Evolutionary conservation across 2,113 vertebrate species (phyloP), one percentile per base, ranked within the genome.

Genomic region (Amphiprion ocellaris): DNA sequence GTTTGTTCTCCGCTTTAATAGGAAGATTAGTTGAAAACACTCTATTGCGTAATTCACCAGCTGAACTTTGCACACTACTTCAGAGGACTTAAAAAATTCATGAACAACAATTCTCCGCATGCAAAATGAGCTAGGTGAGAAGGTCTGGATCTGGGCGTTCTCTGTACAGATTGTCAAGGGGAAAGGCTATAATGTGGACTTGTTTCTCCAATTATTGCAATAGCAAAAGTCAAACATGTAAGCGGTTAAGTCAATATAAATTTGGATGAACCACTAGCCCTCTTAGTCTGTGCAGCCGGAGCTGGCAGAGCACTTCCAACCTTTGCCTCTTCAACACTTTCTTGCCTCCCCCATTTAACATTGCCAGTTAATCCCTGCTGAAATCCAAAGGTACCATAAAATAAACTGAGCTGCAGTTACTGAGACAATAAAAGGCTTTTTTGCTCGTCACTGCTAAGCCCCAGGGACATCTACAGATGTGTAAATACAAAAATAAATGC

Each of bases 61-160:
- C 75, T 87, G 87, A 90, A 86, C 87, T 87, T 82, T 86, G 69
- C 74, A 73, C 82, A 79, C 65, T 64, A 53, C 77, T 83, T 81
- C 39, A 79, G 77, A 72, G 41, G 68, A 67, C 69, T 78, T 77
- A 15, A 87, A 81, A 84, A 77, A 93, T 87, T 89, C 72, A 86
- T 82, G 81, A 86, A 75, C 74, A 76, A 70, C 73, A 87, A 74
- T 64, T 55, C 64, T 68, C 47, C 5, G 75, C 83, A 89, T 89
- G 60, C 86, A 77, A 80, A 90, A 88, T 90, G 70, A 72, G 53
- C 33, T 14, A 21, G 76, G 21, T 41, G 52, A 77, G 55, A 47
- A 24, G 24, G 26, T 39, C 58, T 62, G 28, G n/a, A 78, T 81
- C 28, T 24, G 71, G 64, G 62, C 62, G 52, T 53, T 65, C 62